Evolutionary conservation across 2,113 vertebrate genomes (phyloP), one percentile per base, ranked within the genome.

Genomic region (Ginglymostoma cirratum): DNA sequence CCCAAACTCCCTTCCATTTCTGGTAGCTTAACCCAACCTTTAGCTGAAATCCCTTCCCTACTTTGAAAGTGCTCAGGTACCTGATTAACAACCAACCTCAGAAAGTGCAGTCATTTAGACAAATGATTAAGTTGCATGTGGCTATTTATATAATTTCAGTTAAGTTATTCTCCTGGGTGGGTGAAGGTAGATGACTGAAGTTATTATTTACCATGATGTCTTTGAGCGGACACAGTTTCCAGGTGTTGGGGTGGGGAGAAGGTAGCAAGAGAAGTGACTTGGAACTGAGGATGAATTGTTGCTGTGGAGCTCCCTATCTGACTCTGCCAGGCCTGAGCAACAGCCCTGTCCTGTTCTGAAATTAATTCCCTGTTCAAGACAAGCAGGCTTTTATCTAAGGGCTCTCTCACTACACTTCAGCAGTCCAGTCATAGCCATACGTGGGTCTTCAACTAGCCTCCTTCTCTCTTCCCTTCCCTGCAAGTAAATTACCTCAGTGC

Each of bases 401-500:
- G 52, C 19, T 96, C 67, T 23, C 42, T 45, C 83, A 78, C 52
- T 45, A 65, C 14, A 48, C 96, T 95, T 42, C 19, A 61, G 34
- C 65, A 78, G 42, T 45, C 48, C 78, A 95, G 95, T 95, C 42
- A 48, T 61, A 94, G 85, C 95, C 96, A 96, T 94, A 96, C 95
- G 96, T 96, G 96, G 95, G 95, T 95, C 78, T 65, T 45, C 24
- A 66, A 70, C 83, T 61, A 65, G 23, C 67, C 66, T 15, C 66
- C 66, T 14, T 17, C 14, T 21, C 66, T 21, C 14, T 21, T 21
- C 66, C 66, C 17, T 3, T 69, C 24, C 12, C 85, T 61, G 10
- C 55, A 61, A 27, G 23, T 85, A 34, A 96, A 95, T 83, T 95
- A 93, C 80, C 93, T 55, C 38, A 83, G 66, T 45, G 78, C 72